Base-by-base conservation (phyloP, 2,888 invertebrate species). In the Athetis lepigone region DNA sequence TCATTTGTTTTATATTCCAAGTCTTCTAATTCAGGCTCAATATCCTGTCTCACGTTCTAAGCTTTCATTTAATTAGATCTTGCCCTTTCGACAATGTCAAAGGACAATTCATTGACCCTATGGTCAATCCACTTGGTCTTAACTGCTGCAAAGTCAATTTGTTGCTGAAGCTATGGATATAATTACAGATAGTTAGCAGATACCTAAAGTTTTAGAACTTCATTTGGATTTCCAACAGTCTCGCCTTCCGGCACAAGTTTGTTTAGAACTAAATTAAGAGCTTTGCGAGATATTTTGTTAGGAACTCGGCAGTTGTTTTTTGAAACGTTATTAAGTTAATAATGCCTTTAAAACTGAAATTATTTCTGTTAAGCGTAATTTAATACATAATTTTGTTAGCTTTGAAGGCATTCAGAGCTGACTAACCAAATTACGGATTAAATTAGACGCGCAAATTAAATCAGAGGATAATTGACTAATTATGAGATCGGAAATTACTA, bases 91-190 rank as follows among this genome's bases (percentile, higher is more conserved):
- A 49, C 65, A 66, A 70, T 68, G 68, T 70, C 70, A 77, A 55
- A 59, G 59, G 68, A 74, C 65, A 63, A 77, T 74, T 70, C 61
- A 58, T 75, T 78, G 74, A 79, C 77, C 74, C 42, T 46, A 56
- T 60, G 66, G 63, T 63, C 56, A 69, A 64, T 69, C 60, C 51
- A 73, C 58, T 73, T 46, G 63, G 47, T 64, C 45, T 47, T 62
- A 73, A 76, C 66, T 56, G 54, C 39, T 67, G 33, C 64, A 52
- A 76, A 70, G 57, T 64, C 47, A 63, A 76, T 70, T 75, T 60
- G 61, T 56, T 45, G 51, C 62, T 58, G 57, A 76, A 73, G 67
- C 54, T 59, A 70, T 70, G 36, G 51, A 70, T 60, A 61, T 75
- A 70, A 76, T 78, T 65, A 60, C 58, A 46, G 49, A 59, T 62